Evolutionary conservation across 2,888 invertebrate genomes (phyloP).

Genomic region (Clunio marinus): DNA sequence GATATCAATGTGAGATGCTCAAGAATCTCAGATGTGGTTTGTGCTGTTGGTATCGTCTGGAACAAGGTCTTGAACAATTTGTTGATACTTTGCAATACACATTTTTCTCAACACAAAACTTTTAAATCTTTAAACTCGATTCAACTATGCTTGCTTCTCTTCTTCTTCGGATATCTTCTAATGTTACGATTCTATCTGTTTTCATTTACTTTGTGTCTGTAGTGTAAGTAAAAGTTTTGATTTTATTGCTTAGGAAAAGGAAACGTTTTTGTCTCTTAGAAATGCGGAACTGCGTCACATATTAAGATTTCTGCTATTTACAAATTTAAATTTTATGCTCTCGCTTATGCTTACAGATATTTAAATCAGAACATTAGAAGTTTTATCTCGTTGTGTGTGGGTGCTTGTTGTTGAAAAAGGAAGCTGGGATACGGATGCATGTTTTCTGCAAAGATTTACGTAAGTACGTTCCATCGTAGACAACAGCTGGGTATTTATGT

Average conservation of each 20-base stretch:
- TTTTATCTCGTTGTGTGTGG: no score
- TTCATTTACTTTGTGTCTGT: not conserved
- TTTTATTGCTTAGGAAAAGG: slow-evolving; percentile 9
- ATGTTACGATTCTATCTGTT: not conserved
- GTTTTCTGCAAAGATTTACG: no score
- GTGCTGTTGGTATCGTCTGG: slow-evolving; percentile 6
- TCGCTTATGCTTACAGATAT: not conserved
- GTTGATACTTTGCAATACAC: slow-evolving; percentile 37
- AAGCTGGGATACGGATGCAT: no score
- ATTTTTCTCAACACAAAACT: slow-evolving; percentile 9
- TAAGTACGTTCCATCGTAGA: no score
- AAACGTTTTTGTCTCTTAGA: slow-evolving; percentile 11
- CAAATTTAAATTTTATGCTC: not conserved
- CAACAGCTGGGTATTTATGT: no score
- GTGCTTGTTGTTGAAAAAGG: no score
- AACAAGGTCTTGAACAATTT: slow-evolving; percentile 35
- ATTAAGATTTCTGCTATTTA: slow-evolving; percentile 18
- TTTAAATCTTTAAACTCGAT: slow-evolving; percentile 25
- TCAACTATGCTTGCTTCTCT: no score
- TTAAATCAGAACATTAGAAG: no score
- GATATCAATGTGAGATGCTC: slow-evolving; percentile 25
- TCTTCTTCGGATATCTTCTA: not conserved
- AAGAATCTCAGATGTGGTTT: slow-evolving; percentile 13
- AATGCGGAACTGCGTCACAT: slow-evolving; percentile 26
- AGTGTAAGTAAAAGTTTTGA: slow-evolving; percentile 31